A percentile compares a stretch with the other conserved stretches of the same genome.
These are phyloP conservation scores for Dendrolimus kikuchii DNA, from an alignment of 1,140 invertebrate genomes.

Conservation along the genomic window DNA sequence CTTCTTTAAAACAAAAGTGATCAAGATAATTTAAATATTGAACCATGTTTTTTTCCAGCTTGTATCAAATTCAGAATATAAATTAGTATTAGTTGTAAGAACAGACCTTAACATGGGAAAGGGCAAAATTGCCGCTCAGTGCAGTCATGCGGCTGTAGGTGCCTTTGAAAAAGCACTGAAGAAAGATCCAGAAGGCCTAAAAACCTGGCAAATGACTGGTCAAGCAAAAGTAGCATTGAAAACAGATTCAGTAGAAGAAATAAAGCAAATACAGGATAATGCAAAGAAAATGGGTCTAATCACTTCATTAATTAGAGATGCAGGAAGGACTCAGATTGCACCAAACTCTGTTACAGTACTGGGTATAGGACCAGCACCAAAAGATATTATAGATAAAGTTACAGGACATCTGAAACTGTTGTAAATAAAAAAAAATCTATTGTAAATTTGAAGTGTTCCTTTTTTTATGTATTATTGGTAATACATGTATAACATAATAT, in stretches of 20 bases:
- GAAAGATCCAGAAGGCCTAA: constrained; percentile 76
- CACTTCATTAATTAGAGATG: constrained; percentile 86
- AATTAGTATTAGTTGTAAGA: constrained; percentile 90
- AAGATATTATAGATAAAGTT: constrained; percentile 82
- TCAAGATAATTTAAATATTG: background rate
- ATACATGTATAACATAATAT: too few relatives aligned
- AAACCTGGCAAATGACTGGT: constrained; percentile 83
- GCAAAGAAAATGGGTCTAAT: constrained; percentile 81
- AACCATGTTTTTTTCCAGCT: constrained; percentile 34
- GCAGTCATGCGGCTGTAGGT: constrained; percentile 89
- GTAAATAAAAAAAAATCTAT: constrained; percentile 42
- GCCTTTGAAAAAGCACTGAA: constrained; percentile 81
- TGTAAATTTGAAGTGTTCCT: background rate
- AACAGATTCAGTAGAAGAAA: constrained; percentile 78
- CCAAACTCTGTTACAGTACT: constrained; percentile 90
- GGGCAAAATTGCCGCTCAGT: constrained; percentile 95
- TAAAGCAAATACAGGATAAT: constrained; percentile 76
- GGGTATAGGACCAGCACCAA: constrained; percentile 90
- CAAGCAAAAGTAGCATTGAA: constrained; percentile 89
- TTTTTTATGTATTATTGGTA: too few relatives aligned
- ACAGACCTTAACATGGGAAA: constrained; percentile 95
- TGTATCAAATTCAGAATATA: constrained; percentile 73
- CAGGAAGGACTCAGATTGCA: constrained; percentile 91
- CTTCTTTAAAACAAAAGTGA: background rate
- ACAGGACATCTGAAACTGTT: constrained; percentile 92